Evolutionary conservation across 2,113 vertebrate genomes (phyloP), one percentile per base, ranked within the genome.

Genomic region (Galemys pyrenaicus): DNA sequence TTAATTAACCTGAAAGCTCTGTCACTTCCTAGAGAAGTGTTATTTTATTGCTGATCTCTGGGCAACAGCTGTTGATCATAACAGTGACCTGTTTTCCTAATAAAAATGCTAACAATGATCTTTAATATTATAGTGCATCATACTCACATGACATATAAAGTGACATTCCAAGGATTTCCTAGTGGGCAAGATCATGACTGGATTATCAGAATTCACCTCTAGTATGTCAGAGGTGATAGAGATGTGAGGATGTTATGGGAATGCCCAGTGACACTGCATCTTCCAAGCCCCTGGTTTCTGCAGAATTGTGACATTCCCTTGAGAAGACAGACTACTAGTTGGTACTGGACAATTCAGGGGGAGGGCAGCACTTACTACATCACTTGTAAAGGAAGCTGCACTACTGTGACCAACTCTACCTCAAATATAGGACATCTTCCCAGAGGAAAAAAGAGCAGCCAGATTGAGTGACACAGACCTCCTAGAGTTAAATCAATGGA

Each of bases 401-500:
- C 26, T 16, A 3, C 24, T 28, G 28, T 67, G 51, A 64, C 44
- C 64, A 68, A 19, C 19, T 32, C 32, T 49, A n/a, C 77, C 41
- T 74, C 75, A 65, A 68, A 62, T 26, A 32, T 1, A 70, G 26
- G 74, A 35, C 28, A 49, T 26, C 60, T 46, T 86, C 46, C 51
- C 86, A 35, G 39, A 75, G 82, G 74, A 62, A 91, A 88, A 85
- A 20, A 78, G 44, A 26, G 70, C 37, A 84, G 67, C 60, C 39
- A 11, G 49, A 35, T 56, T 20, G 60, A 93, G 24, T 22, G 78
- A 89, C 75, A 73, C 79, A 90, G 65, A 32, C 2, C 56, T 5
- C 2, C 56, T 5, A 0, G 58, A 81, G 96, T 62, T 32, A 78
- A 39, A 44, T 2, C 0, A 12, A 19, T 26, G 60, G 22, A 0